Conservation (phyloP, 1,140 invertebrate species). For the Orussus abietinus region DNA sequence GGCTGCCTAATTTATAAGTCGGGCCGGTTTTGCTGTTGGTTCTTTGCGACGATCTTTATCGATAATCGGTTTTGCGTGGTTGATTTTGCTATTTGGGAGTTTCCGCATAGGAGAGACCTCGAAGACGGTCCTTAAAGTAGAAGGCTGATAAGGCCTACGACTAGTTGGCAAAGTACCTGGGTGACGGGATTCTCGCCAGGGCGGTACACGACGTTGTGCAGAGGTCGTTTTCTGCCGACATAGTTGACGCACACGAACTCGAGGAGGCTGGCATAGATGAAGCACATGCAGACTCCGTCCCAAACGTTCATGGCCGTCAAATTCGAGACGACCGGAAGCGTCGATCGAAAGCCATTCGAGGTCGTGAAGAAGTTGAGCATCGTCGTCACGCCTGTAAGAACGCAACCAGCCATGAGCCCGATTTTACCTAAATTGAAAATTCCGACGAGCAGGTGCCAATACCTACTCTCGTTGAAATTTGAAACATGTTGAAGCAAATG, state of each 20-base stretch:
- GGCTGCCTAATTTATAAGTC: too few relatives aligned
- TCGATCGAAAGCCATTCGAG: slow-evolving; percentile 83
- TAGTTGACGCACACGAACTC: slow-evolving; percentile 95
- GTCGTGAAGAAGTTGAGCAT: slow-evolving; percentile 98
- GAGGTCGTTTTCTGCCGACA: slow-evolving; percentile 82
- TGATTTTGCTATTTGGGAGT: too few relatives aligned
- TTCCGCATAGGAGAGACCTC: too few relatives aligned
- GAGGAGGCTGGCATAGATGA: slow-evolving; percentile 89
- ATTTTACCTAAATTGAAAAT: background rate
- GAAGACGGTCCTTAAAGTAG: too few relatives aligned
- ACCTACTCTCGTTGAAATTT: too few relatives aligned
- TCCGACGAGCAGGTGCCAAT: too few relatives aligned
- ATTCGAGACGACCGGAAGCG: slow-evolving; percentile 88
- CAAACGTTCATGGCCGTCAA: slow-evolving; percentile 93
- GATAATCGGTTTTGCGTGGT: too few relatives aligned
- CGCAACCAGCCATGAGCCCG: background rate
- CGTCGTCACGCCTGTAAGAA: slow-evolving; percentile 79
- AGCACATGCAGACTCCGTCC: slow-evolving; percentile 95
- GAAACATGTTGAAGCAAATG: too few relatives aligned
- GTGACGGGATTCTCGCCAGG: slow-evolving; percentile 87
- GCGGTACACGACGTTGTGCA: slow-evolving; percentile 83
- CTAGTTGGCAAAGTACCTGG: slow-evolving; percentile 69
- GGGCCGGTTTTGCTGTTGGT: too few relatives aligned
- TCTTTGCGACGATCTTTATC: too few relatives aligned
- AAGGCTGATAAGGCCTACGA: too few relatives aligned